Evolutionary conservation across 2,797 vertebrate species (phyloP).

Genomic region (Acanthurus tractus): DNA sequence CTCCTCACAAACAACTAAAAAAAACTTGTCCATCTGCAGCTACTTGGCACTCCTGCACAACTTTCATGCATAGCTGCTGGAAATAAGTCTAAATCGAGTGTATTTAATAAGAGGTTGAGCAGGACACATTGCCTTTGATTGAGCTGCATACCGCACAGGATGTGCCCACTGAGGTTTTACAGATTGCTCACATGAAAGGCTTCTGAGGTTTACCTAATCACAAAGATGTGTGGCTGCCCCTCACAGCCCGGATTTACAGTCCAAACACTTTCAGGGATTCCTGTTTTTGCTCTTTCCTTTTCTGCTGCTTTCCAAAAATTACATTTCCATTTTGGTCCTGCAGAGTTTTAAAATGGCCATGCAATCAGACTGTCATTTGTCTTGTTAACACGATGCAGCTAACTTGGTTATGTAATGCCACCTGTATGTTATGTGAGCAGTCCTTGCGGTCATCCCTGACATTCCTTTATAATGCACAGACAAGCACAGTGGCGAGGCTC

Average conservation of each 20-base stretch:
- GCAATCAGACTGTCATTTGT: conserved; percentile 66
- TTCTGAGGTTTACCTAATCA: conserved; percentile 80
- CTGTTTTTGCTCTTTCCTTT: conserved; percentile 58
- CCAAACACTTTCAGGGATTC: conserved; percentile 71
- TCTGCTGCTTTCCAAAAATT: conserved; percentile 45
- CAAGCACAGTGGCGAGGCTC: conserved; percentile 23
- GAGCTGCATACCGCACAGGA: conserved; percentile 75
- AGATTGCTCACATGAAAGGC: conserved; percentile 80
- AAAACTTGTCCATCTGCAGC: conserved; percentile 42
- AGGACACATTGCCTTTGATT: conserved; percentile 71
- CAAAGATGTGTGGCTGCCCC: conserved; percentile 77
- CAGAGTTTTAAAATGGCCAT: conserved; percentile 38
- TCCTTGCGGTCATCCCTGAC: conserved; percentile 51
- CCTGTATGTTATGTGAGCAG: conserved; percentile 67
- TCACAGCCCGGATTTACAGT: conserved; percentile 66
- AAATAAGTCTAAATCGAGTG: conserved; percentile 65
- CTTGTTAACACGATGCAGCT: conserved; percentile 70
- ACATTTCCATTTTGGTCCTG: conserved; percentile 36
- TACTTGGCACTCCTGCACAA: conserved; percentile 30
- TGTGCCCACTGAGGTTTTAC: conserved; percentile 77
- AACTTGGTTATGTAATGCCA: conserved; percentile 70
- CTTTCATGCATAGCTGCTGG: conserved; percentile 54
- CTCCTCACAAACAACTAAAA: conserved; percentile 41
- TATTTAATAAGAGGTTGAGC: conserved; percentile 76
- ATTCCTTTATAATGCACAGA: conserved; percentile 59